Percentiles rank a stretch among this genome's conserved stretches.
These are phyloP conservation scores for Centropus bengalensis DNA, from an alignment of 2,113 vertebrate genomes.

Conservation along the genomic window DNA sequence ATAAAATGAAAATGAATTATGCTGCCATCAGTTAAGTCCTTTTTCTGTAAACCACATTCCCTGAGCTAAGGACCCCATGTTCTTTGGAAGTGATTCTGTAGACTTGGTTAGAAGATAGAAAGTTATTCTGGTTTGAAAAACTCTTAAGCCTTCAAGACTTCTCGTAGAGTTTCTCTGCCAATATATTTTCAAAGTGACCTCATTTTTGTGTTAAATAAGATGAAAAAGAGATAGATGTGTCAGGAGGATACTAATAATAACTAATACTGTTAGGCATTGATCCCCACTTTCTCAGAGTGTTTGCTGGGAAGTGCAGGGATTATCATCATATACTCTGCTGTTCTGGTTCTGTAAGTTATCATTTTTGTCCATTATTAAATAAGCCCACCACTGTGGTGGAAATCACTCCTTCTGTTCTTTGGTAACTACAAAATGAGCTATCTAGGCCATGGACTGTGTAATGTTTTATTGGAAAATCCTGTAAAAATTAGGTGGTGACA, in stretches of 20 bases:
- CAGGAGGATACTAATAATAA: background rate
- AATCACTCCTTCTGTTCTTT: conserved; percentile 3
- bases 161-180: background rate
- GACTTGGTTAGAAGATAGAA: background rate
- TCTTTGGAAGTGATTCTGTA: background rate
- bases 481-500: background rate
- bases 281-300: background rate
- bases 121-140: background rate
- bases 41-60: background rate
- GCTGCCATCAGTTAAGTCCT: background rate
- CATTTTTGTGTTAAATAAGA: background rate
- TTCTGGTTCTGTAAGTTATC: conserved; percentile 4
- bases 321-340: background rate
- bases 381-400: background rate
- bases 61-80: background rate
- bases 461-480: background rate
- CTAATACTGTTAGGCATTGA: background rate
- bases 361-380: conserved; percentile 28
- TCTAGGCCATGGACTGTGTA: background rate
- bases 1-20: background rate
- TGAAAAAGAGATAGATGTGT: background rate
- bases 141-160: background rate
- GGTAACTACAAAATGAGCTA: background rate
- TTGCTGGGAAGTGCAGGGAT: conserved; percentile 22
- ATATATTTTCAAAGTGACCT: background rate